phyloP scores from a whole-genome alignment of 30 jellyfish, hydroid and myxozoan species.

The Pelagia noctiluca region DNA sequence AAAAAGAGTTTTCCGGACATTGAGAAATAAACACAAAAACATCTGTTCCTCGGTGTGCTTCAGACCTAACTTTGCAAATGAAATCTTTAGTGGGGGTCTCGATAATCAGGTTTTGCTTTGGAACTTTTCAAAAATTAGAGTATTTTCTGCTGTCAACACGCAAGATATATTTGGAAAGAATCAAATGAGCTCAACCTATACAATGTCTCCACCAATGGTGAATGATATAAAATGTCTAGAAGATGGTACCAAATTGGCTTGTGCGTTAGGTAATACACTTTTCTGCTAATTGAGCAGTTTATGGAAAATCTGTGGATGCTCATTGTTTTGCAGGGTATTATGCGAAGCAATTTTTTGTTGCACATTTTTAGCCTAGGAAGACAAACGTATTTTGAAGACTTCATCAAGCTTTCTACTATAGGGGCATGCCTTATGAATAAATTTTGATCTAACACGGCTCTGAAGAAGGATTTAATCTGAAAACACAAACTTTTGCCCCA shows the following conservation, averaged over 20 bases:
- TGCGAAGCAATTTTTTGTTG: too few relatives aligned
- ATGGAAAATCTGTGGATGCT: too few relatives aligned
- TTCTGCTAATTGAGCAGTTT: too few relatives aligned
- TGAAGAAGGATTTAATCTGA: too few relatives aligned
- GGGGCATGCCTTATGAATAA: too few relatives aligned
- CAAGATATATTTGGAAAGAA: constrained; percentile 62
- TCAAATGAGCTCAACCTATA: constrained; percentile 78
- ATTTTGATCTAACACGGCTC: neutral
- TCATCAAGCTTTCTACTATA: too few relatives aligned
- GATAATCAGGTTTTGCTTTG: constrained; percentile 86
- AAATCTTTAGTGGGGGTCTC: constrained; percentile 87
- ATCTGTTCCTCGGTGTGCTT: constrained; percentile 82
- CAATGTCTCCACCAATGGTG: constrained; percentile 92
- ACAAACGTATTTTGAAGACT: too few relatives aligned
- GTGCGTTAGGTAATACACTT: constrained; percentile 95
- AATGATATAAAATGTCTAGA: constrained; percentile 61
- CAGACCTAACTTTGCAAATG: constrained; percentile 31
- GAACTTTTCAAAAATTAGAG: constrained; percentile 68
- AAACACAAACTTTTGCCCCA: neutral
- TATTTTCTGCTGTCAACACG: constrained; percentile 55
- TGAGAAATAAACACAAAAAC: constrained; percentile 85
- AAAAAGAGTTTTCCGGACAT: constrained; percentile 62
- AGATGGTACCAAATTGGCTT: constrained; percentile 58
- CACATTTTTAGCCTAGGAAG: too few relatives aligned
- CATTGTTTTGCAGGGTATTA: too few relatives aligned